These are phyloP conservation scores for Propithecus perrieri DNA, from an alignment of 2,797 vertebrate genomes.

Conservation along the genomic window DNA sequence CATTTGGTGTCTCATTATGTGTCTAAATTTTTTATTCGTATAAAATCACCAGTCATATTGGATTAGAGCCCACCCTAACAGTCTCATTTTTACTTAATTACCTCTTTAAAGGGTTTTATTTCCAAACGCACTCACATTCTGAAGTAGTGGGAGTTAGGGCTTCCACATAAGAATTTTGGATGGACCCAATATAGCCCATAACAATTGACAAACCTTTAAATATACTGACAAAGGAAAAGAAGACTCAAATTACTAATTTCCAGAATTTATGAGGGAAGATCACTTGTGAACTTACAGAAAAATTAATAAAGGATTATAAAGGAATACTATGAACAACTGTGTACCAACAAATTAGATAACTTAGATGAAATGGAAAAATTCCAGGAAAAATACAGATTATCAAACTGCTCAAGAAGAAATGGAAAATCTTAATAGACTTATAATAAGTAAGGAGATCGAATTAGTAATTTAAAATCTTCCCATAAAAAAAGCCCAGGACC, in stretches of 20 bases:
- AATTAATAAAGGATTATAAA: neutral
- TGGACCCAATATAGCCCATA: neutral
- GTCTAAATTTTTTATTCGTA: neutral
- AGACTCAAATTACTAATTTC: neutral
- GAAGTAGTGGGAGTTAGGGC: neutral
- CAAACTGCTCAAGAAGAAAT: neutral
- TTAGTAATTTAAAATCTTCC: conserved; percentile 17
- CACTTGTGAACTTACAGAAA: neutral
- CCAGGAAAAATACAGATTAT: neutral
- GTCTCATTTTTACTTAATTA: conserved; percentile 33
- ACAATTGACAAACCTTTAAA: neutral
- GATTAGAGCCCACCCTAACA: neutral
- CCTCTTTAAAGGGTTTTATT: neutral
- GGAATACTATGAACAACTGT: neutral
- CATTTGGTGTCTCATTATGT: neutral
- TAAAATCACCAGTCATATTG: neutral
- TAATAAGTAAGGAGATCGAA: neutral
- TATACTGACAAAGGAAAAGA: neutral
- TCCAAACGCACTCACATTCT: neutral
- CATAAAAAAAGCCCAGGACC: neutral
- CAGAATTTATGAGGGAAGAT: neutral
- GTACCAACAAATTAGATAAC: neutral
- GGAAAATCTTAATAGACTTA: neutral
- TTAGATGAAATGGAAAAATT: neutral
- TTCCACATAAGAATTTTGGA: neutral